These are phyloP conservation scores for Amphimedon queenslandica DNA, from an alignment of 37 sponge, comb jelly and placozoan genomes.

Conservation along the genomic window DNA sequence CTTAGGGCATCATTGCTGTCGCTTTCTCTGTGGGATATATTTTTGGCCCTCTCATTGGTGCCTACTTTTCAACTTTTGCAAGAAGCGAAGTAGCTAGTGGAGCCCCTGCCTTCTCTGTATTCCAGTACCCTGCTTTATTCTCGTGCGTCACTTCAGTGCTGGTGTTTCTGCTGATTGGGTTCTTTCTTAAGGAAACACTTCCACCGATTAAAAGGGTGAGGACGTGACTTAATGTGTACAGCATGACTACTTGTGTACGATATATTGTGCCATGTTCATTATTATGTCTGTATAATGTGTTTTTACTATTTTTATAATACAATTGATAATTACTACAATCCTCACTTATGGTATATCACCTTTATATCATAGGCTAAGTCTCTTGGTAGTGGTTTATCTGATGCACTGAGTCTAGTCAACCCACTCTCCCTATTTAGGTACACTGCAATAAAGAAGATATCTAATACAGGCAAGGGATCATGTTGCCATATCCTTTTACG, in stretches of 20 bases:
- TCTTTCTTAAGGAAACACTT: slow-evolving; percentile 63
- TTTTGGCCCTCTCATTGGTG: slow-evolving; percentile 88
- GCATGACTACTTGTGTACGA: not conserved
- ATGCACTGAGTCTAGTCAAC: slow-evolving; percentile 47
- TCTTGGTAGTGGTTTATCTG: slow-evolving; percentile 50
- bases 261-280: not conserved
- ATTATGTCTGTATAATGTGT: too few relatives aligned
- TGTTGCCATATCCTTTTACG: too few relatives aligned
- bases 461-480: slow-evolving; percentile 43
- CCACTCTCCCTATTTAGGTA: slow-evolving; percentile 81
- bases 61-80: slow-evolving; percentile 68
- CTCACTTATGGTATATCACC: too few relatives aligned
- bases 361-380: slow-evolving; percentile 45
- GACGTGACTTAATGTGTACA: not conserved
- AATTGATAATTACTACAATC: too few relatives aligned
- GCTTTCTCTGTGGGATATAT: slow-evolving; percentile 88
- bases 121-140: slow-evolving; percentile 84
- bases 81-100: not conserved
- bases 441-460: slow-evolving; percentile 49
- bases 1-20: slow-evolving; percentile 74
- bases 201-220: slow-evolving; percentile 63
- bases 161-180: slow-evolving; percentile 41
- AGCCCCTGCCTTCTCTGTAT: slow-evolving; percentile 32
- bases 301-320: too few relatives aligned
- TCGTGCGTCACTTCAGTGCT: slow-evolving; percentile 48